Evolutionary conservation across 2,113 vertebrate genomes (phyloP).

Genomic region (Elephas maximus): DNA sequence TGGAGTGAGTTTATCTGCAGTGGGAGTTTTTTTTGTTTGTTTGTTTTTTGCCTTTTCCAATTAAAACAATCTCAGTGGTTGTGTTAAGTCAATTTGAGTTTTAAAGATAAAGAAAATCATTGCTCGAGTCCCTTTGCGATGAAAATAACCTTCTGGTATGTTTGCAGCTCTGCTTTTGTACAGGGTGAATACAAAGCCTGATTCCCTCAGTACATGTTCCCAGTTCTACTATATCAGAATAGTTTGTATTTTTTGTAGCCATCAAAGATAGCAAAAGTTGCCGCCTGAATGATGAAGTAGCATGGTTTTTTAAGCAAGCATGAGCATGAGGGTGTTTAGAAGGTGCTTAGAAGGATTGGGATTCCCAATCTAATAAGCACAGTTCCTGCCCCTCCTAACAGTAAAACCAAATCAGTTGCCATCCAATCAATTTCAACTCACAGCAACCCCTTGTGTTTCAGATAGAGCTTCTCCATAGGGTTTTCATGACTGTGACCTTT

Average conservation of each 20-base stretch:
- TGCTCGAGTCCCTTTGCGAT: constrained; percentile 28
- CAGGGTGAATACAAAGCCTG: neutral
- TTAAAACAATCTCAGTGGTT: constrained; percentile 40
- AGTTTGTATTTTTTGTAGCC: neutral
- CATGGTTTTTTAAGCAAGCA: neutral
- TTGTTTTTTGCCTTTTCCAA: constrained; percentile 40
- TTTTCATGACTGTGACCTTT: neutral
- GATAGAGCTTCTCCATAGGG: neutral
- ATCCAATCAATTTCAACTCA: neutral
- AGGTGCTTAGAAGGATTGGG: neutral
- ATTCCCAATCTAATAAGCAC: neutral
- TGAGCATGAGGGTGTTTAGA: neutral
- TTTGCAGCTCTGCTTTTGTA: neutral
- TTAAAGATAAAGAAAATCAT: constrained; percentile 45
- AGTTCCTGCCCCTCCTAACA: neutral
- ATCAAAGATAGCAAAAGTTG: neutral
- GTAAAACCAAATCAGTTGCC: neutral
- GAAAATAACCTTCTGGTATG: neutral
- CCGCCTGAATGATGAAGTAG: neutral
- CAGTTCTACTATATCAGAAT: neutral
- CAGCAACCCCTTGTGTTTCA: neutral
- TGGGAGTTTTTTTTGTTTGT: neutral
- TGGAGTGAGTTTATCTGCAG: constrained; percentile 51
- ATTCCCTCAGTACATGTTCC: neutral
- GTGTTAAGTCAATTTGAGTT: constrained; percentile 49